Conservation (phyloP, 2,113 vertebrate species). For the Origma solitaria region DNA sequence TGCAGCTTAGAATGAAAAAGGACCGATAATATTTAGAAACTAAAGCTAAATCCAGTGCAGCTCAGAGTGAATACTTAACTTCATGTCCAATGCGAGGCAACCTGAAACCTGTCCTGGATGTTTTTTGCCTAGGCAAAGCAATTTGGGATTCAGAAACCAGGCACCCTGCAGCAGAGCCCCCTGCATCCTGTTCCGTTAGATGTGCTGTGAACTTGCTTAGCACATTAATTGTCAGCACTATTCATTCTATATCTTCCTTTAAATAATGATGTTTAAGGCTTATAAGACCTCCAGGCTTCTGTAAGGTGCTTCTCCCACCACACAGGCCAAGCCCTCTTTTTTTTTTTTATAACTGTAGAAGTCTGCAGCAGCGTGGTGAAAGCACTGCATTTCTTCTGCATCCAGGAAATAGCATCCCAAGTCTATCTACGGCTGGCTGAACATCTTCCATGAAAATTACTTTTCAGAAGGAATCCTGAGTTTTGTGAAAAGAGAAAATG, state of each 20-base stretch:
- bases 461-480: background rate
- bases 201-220: background rate
- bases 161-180: too few species aligned
- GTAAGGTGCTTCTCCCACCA: background rate
- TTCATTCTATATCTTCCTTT: background rate
- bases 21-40: background rate
- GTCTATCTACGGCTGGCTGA: background rate
- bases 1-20: background rate
- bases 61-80: background rate
- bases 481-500: constrained; percentile 19
- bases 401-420: background rate
- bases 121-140: background rate
- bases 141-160: background rate
- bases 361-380: background rate
- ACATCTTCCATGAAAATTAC: background rate
- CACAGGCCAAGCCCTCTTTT: background rate
- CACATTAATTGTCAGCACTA: background rate
- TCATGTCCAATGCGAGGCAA: fast-evolving
- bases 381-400: background rate
- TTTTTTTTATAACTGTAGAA: background rate
- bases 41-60: background rate
- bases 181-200: background rate
- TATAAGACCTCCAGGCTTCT: background rate
- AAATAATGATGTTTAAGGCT: background rate
- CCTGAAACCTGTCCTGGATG: background rate